Percentiles rank a stretch among this genome's conserved stretches.
Conservation (phyloP, 1,140 invertebrate species). For the Monochamus saltuarius region DNA sequence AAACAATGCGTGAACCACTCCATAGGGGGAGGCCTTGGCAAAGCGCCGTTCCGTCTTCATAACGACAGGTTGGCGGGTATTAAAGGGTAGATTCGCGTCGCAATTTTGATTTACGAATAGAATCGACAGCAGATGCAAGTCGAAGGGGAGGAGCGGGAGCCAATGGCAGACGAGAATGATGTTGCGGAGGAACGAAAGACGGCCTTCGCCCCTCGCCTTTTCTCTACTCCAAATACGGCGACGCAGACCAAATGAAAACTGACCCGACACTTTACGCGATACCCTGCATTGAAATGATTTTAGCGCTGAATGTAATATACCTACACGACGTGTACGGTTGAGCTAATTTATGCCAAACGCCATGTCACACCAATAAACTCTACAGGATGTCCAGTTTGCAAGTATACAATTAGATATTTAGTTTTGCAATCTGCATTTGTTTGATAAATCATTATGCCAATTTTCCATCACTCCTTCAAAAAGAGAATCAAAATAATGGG, state of each 20-base stretch:
- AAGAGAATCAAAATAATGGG: no score
- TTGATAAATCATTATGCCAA: no score
- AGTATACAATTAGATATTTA: no score
- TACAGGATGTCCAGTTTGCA: no score
- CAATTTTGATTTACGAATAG: constrained; percentile 51
- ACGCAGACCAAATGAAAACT: constrained; percentile 12
- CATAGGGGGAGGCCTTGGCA: constrained; percentile 18
- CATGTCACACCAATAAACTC: no score
- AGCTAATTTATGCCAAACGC: no score
- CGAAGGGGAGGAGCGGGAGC: constrained; percentile 38
- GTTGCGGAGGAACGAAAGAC: constrained; percentile 27
- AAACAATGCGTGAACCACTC: neutral
- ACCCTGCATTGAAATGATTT: no score
- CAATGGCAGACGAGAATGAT: constrained; percentile 43
- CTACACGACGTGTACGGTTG: no score
- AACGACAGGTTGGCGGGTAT: constrained; percentile 35
- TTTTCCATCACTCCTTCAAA: no score
- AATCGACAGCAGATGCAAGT: constrained; percentile 48
- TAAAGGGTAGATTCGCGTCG: constrained; percentile 43
- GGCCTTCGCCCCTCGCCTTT: constrained; percentile 15
- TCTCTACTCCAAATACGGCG: constrained; percentile 20
- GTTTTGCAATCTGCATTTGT: no score
- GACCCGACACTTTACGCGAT: neutral
- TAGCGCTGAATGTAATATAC: no score
- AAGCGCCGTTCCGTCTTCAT: constrained; percentile 33